Evolutionary conservation across 1,140 invertebrate genomes (phyloP), one percentile per base, ranked within the genome.

Genomic region (Drosophila insularis): DNA sequence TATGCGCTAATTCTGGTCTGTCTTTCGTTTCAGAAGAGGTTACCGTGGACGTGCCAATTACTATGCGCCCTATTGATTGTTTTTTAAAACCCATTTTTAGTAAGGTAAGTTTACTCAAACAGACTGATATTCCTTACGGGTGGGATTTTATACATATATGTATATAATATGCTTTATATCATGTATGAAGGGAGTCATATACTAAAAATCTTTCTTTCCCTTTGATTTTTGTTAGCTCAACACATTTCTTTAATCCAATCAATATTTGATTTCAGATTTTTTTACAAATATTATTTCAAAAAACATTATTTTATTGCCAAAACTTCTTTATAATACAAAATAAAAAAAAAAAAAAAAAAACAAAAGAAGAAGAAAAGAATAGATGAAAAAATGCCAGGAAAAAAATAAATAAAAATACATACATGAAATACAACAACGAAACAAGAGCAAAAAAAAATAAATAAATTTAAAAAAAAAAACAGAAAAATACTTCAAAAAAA

Each of bases 241-340:
- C 77, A 82, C 65, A 89, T 68, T 78, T 89, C 82, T 89, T 91
- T 91, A 91, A 91, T 82, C 70, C 74, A 86, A 77, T 84, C 60
- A 91, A 80, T 87, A 77, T 91, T 91, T 91, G 90, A 91, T 91
- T 91, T 91, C 90, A 91, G 90, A 91, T 91, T 91, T 91, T 91
- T 91, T 91, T 81, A 91, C 74, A 79, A 76, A 58, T 85, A 89
- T 91, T 78, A 91, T 91, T 91, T 91, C 90, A 91, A 91, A 91
- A 91, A 91, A 91, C 90, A 91, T 87, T 87, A 87, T 91, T 91
- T 85, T 71, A 89, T 90, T 91, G 86, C 90, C 90, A 91, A 87
- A 90, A 78, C 81, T 89, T 81, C 80, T 90, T 85, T 79, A 63
- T 59, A 81, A 78, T 75, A 72, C 68, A 61, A 65, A 81, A 62